Base-by-base conservation (phyloP, 2,888 invertebrate species). In the Acronicta leporina region DNA sequence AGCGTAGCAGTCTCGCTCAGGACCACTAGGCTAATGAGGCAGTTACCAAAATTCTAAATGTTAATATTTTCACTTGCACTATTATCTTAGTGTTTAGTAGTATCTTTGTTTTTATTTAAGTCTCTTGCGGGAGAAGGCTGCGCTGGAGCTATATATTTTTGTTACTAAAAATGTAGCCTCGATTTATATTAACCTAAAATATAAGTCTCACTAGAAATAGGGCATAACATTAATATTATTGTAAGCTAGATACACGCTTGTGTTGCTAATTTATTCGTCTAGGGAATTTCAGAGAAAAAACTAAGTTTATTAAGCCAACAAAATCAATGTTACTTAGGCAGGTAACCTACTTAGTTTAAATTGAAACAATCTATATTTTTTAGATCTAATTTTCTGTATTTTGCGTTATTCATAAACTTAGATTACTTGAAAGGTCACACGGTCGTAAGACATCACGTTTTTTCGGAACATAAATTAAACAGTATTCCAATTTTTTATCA, bases 251-350 rank as follows among this genome's bases (percentile, higher is more conserved):
- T 64, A 33, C 3, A 54, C 57, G 25, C 16, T 61, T 38, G 45
- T 46, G 44, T 20, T 16, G 11, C 16, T 67, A 77, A 77, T 79
- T 65, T 80, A 80, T 80, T 80, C 79, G 74, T 80, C 79, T 74
- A 68, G 72, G 63, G 47, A 66, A 53, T 67, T 74, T 40, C 20
- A 63, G 68, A 68, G 64, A 78, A 75, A 69, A 71, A 55, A 57
- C 35, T 16, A 40, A 45, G 38, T 61, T 52, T 47, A 64, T 61
- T 70, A 42, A 48, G 48, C 45, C 51, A 43, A 44, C n/a, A 54
- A 49, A 68, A 52, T 63, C 52, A 49, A 53, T 55, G 55, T 52
- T n/a, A 38, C 38, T 38, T 38, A 38, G 6, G 35, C n/a, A 27
- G 14, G 20, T 14, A 20, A 16, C 16, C 2, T 25, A 7, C 10